Evolutionary conservation across 1,140 invertebrate genomes (phyloP), one percentile per base, ranked within the genome.

Genomic region (Venturia canescens): DNA sequence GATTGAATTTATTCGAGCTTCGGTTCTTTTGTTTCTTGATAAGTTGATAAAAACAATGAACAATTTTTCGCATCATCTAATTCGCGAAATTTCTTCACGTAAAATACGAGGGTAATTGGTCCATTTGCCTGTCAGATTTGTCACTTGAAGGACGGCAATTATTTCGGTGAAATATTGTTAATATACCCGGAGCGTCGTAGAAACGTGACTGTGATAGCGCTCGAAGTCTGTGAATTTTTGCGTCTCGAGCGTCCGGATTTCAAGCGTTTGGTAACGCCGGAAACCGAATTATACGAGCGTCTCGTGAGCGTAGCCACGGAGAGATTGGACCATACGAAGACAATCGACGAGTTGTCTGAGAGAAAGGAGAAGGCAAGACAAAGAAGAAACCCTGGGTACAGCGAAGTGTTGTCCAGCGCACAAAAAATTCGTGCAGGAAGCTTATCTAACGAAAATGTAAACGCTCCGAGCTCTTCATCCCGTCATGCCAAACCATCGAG

Each of bases 61-160:
- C n/a, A n/a, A n/a, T n/a, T n/a, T n/a, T n/a, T n/a, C n/a, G n/a
- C n/a, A n/a, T n/a, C n/a, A n/a, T n/a, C n/a, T n/a, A 53, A 2
- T 53, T 53, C 18, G n/a, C 50, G 13, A 6, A 44, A 44, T 44
- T 44, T 9, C 13, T 44, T 44, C 38, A 4, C 38, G 38, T 11
- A 44, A 44, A 34, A 9, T 44, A 44, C 7, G 7, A 44, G 2
- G 13, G 3, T 44, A 44, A 44, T 44, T 15, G 2, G 2, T 44
- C 48, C 27, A 63, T 60, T 31, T 21, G 27, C 69, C 13, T 34
- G 18, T 11, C 0, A 93, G 92, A 87, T 93, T 29, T 91, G 88
- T 71, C 93, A 93, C 71, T 80, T 93, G 11, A 83, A 91, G 18
- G 92, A 93, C 77, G 93, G 92, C n/a, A 89, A 88, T 18, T 85